Conservation (phyloP, 2,113 vertebrate species). For the Paedocypris sp. region DNA sequence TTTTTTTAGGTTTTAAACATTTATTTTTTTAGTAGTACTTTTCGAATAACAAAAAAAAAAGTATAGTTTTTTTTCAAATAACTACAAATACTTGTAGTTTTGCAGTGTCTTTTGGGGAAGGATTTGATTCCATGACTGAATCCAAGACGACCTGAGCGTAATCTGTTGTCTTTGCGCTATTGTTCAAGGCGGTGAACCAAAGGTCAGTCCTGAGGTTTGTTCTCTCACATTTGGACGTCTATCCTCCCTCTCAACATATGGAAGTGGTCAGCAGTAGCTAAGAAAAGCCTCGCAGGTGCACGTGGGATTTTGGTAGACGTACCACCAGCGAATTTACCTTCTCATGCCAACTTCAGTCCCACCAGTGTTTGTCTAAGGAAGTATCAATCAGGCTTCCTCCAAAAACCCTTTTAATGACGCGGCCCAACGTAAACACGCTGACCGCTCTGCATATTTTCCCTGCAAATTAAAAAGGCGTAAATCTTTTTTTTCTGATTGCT, state of each 20-base stretch:
- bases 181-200: too few species aligned
- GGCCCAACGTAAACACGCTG: slow-evolving; percentile 40
- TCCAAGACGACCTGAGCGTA: too few species aligned
- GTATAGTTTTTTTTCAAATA: too few species aligned
- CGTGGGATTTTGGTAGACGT: background rate
- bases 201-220: too few species aligned
- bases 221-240: too few species aligned
- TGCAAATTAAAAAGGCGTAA: slow-evolving; percentile 45
- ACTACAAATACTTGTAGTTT: too few species aligned
- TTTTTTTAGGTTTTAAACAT: too few species aligned
- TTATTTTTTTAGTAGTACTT: too few species aligned
- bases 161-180: too few species aligned
- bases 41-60: too few species aligned
- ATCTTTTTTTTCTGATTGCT: slow-evolving; percentile 50
- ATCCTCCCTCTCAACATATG: background rate
- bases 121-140: too few species aligned
- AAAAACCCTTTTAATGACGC: slow-evolving; percentile 30
- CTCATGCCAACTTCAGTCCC: slow-evolving; percentile 25
- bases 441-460: slow-evolving; percentile 44
- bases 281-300: slow-evolving; percentile 29
- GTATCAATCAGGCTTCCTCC: slow-evolving; percentile 27
- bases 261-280: slow-evolving; percentile 3
- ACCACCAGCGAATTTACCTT: background rate
- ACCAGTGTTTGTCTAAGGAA: slow-evolving; percentile 41
- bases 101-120: too few species aligned